These are phyloP conservation scores for Ophiodon elongatus DNA, from an alignment of 2,113 vertebrate genomes.

Conservation along the genomic window DNA sequence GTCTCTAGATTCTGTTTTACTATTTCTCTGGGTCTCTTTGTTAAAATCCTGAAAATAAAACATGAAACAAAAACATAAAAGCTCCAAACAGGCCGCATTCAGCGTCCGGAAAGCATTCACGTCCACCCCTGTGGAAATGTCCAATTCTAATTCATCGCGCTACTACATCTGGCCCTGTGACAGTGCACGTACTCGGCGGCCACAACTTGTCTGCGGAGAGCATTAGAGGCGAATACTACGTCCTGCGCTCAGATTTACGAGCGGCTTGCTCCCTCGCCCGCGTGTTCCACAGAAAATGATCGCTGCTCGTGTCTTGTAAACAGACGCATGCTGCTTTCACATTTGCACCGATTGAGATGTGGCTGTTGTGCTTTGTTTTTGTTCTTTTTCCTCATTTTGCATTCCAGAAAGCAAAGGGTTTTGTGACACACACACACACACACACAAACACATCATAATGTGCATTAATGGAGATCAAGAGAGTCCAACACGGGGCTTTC, in stretches of 20 bases:
- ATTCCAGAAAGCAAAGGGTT: background rate
- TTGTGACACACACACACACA: background rate
- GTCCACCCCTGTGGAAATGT: slow-evolving; percentile 68
- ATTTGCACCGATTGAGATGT: slow-evolving; percentile 54
- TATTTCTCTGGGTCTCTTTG: background rate
- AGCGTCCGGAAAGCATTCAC: slow-evolving; percentile 15
- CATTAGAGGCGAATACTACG: slow-evolving; percentile 63
- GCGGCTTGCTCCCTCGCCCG: slow-evolving; percentile 51
- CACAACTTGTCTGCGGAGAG: slow-evolving; percentile 80
- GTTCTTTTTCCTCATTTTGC: background rate
- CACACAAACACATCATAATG: background rate
- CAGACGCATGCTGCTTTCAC: slow-evolving; percentile 59
- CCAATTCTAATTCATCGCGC: slow-evolving; percentile 68
- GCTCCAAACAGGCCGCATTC: slow-evolving; percentile 32
- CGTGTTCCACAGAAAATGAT: slow-evolving; percentile 63
- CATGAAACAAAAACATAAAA: background rate
- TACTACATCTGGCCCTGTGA: slow-evolving; percentile 72
- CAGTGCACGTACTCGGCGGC: slow-evolving; percentile 63
- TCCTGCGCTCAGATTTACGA: slow-evolving; percentile 78
- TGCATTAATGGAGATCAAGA: slow-evolving; percentile 4
- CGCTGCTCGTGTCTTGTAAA: slow-evolving; percentile 70
- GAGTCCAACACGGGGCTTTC: background rate
- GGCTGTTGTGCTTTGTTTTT: slow-evolving; percentile 28
- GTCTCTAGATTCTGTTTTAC: background rate
- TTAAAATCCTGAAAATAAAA: background rate